A percentile compares a stretch with the other conserved stretches of the same genome.
phyloP scores from a whole-genome alignment of 2,888 invertebrate genomes.

The Nezara viridula region DNA sequence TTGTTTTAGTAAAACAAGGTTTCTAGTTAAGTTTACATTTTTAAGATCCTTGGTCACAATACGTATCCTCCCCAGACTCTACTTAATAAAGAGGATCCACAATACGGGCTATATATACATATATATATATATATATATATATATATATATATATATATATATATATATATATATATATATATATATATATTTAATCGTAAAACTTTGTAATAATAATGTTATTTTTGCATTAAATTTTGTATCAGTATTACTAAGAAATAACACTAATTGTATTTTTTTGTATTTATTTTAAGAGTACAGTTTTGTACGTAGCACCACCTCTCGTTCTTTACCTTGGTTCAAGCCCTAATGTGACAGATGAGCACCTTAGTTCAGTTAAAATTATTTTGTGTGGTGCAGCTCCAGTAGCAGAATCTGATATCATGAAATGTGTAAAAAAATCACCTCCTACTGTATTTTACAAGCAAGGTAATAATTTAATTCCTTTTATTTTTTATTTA shows the following conservation, averaged over 20 bases:
- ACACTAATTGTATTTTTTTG: background rate
- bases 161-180: too few relatives aligned
- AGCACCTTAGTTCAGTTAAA: conserved; percentile 69
- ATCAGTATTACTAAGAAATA: background rate
- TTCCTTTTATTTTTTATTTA: background rate
- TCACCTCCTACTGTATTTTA: conserved; percentile 58
- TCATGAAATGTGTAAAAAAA: conserved; percentile 72
- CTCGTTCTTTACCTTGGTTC: conserved; percentile 81
- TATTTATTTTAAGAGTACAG: conserved; percentile 67
- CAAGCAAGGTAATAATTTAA: conserved; percentile 58
- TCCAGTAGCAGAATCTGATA: conserved; percentile 72
- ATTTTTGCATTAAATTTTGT: background rate
- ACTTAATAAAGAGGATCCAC: too few relatives aligned
- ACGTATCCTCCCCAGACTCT: too few relatives aligned
- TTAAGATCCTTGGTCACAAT: too few relatives aligned
- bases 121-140: too few relatives aligned
- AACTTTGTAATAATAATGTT: background rate
- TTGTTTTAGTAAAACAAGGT: too few relatives aligned
- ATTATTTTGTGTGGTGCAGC: conserved; percentile 82
- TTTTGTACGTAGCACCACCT: conserved; percentile 83
- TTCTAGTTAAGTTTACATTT: too few relatives aligned
- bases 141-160: too few relatives aligned
- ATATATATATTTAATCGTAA: too few relatives aligned
- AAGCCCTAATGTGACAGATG: conserved; percentile 77
- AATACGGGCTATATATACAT: too few relatives aligned